Evolutionary conservation across 2,888 invertebrate species (phyloP).

Genomic region (Drosophila anomelani): DNA sequence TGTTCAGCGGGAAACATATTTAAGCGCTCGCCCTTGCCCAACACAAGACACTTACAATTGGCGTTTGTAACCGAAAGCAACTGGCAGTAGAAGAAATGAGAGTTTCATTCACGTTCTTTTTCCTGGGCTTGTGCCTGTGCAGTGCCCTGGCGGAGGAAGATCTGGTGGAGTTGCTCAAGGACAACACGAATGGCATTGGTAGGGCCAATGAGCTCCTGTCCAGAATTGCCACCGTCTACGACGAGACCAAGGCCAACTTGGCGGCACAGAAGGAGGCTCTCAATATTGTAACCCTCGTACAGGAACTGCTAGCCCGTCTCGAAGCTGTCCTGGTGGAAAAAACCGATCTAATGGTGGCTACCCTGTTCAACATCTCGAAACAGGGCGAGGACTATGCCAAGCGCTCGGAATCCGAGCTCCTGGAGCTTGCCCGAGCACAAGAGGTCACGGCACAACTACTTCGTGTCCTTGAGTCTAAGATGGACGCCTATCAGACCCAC

Average conservation of each 20-base stretch:
- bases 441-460: conserved; percentile 53
- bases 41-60: conserved; percentile 38
- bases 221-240: conserved; percentile 39
- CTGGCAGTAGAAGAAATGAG: conserved; percentile 43
- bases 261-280: conserved; percentile 49
- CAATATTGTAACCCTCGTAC: conserved; percentile 32
- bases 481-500: conserved; percentile 60
- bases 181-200: conserved; percentile 44
- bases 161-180: conserved; percentile 33
- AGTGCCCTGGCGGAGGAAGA: background rate
- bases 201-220: conserved; percentile 46
- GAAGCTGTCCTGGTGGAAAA: conserved; percentile 20
- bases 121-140: conserved; percentile 18
- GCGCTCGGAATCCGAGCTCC: conserved; percentile 40
- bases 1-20: conserved; percentile 48
- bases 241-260: conserved; percentile 41
- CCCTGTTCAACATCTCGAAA: conserved; percentile 43
- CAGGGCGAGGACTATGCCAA: conserved; percentile 31
- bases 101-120: conserved; percentile 27
- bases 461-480: conserved; percentile 42
- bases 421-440: conserved; percentile 41
- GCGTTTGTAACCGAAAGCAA: conserved; percentile 27
- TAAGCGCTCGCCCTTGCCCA: conserved; percentile 41
- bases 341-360: conserved; percentile 22
- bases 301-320: conserved; percentile 33